Conservation (phyloP, 2,113 vertebrate species). For the Smithornis capensis region DNA sequence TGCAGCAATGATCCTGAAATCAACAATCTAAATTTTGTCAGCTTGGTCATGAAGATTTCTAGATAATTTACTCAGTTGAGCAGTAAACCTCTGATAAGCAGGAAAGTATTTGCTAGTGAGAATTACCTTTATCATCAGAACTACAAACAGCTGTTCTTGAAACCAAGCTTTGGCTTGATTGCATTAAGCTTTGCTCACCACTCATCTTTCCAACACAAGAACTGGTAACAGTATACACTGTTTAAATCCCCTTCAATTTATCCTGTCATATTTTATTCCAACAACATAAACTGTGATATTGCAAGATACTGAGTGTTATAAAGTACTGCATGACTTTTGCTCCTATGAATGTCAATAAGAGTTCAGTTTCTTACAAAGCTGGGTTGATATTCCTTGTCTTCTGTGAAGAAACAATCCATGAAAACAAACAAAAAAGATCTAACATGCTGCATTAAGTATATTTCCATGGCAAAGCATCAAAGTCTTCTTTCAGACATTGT, state of each 20-base stretch:
- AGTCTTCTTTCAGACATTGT: not conserved
- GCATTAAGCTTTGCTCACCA: slow-evolving; percentile 18
- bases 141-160: slow-evolving; percentile 8
- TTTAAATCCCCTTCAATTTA: slow-evolving; percentile 25
- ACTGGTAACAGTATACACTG: not conserved
- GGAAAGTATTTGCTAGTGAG: not conserved
- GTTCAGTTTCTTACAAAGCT: slow-evolving; percentile 20
- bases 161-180: slow-evolving; percentile 5
- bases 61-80: not conserved
- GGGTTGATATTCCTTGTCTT: not conserved
- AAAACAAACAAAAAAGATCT: not conserved
- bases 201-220: slow-evolving; percentile 16
- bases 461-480: not conserved
- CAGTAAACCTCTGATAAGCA: not conserved
- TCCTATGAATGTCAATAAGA: not conserved
- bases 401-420: not conserved
- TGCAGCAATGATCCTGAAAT: not conserved
- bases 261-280: slow-evolving; percentile 43
- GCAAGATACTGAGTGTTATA: slow-evolving; percentile 13
- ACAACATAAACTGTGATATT: slow-evolving; percentile 41
- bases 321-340: slow-evolving; percentile 14
- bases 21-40: not conserved
- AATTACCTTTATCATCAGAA: slow-evolving; percentile 5
- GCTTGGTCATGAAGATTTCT: not conserved
- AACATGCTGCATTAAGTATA: not conserved